Evolutionary conservation across 2,113 vertebrate species (phyloP).

Genomic region (Prietella phreatophila): DNA sequence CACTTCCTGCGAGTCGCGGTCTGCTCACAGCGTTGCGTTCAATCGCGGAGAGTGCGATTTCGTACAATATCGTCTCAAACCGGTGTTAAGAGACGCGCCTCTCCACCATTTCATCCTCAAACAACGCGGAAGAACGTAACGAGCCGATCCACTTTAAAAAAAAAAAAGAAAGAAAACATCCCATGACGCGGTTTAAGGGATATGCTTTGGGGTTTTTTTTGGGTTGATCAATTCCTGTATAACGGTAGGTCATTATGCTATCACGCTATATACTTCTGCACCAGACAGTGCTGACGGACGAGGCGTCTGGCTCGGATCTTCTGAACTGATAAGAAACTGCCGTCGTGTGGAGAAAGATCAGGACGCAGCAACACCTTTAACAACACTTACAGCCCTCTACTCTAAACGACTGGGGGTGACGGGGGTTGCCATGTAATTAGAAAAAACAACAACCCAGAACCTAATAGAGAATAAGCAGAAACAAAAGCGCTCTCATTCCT

Average conservation of each 20-base stretch:
- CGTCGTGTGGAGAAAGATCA: neutral
- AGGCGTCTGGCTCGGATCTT: conserved; percentile 37
- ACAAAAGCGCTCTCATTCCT: neutral
- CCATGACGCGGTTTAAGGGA: neutral
- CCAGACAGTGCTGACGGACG: conserved; percentile 39
- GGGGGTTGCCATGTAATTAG: neutral
- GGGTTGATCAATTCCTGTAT: neutral
- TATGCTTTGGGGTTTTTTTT: neutral
- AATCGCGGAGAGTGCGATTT: too few species aligned
- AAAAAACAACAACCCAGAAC: neutral
- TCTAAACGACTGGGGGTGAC: neutral
- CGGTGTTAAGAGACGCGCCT: too few species aligned
- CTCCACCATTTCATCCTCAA: too few species aligned
- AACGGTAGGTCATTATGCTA: neutral
- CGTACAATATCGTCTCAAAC: too few species aligned
- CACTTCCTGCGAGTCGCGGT: too few species aligned
- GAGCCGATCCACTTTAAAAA: too few species aligned
- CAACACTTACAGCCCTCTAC: neutral
- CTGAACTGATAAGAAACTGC: conserved; percentile 50
- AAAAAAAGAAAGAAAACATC: too few species aligned
- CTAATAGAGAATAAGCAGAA: neutral
- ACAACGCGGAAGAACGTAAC: too few species aligned
- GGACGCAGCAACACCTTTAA: neutral
- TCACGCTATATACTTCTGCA: neutral
- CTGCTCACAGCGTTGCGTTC: neutral